Base-by-base conservation (phyloP, 2,888 invertebrate genomes). In the Himalopsyche tibetana region DNA sequence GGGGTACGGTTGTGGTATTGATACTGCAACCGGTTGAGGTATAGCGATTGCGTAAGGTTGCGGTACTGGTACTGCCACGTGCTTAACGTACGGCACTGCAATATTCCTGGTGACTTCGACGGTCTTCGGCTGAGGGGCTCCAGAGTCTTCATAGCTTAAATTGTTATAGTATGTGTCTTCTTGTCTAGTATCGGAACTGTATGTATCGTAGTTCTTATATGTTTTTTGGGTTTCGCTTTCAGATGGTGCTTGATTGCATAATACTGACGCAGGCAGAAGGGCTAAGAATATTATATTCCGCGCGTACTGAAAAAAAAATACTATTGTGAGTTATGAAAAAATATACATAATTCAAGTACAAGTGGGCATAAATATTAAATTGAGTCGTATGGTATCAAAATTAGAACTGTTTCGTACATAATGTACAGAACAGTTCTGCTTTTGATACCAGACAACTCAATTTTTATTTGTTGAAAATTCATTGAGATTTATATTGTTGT, bases 1-100 rank as follows among this genome's bases (percentile, higher is more conserved):
- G 40, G 94, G 93, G 90, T 94, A 94, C 36, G 94, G 94, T 87
- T 94, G 94, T 0, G 94, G 94, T 12, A 94, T 92, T 36, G 94
- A 94, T 51, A 94, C 91, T 88, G 91, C 91, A 38, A 94, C 93
- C 82, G 92, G 92, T 87, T 94, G 94, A 0, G 93, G 93, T 6
- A 94, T 92, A 83, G 93, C 93, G 0, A 94, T 92, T 0, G 93
- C 93, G 28, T 93, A 92, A 0, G 94, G 94, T 89, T 94, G 92
- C 2, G 94, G 94, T 80, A 94, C 94, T 85, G 92, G 92, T 90
- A 94, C 94, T 3, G 94, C 94, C n/a, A 93, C 92, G 83, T 93
- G 92, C 86, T 91, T 91, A 84, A 90, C 89, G 6, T 93, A 17
- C n/a, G 87, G 87, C 36, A 85, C 83, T 8, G 82, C 87, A 28